Evolutionary conservation across 1,140 invertebrate genomes (phyloP).

Genomic region (Triops longicaudatus): DNA sequence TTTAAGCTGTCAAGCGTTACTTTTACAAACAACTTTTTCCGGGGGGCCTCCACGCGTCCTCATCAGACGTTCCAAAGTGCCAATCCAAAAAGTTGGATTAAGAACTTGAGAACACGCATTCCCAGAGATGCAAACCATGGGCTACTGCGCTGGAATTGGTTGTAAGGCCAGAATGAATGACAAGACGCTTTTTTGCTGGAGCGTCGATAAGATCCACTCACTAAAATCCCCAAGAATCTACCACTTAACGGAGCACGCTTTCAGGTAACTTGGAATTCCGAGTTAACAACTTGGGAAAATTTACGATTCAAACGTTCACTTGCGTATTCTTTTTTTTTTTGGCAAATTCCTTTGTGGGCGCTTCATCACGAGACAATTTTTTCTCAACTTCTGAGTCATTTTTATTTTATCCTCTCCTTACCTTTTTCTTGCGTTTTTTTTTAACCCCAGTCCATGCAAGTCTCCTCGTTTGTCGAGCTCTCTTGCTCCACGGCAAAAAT

Average conservation of each 20-base stretch:
- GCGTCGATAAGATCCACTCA: neutral
- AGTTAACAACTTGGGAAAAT: neutral
- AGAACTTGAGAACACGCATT: neutral
- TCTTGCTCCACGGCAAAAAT: neutral
- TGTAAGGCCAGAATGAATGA: neutral
- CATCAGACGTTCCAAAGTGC: constrained; percentile 1
- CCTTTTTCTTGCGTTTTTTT: neutral
- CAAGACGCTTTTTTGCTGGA: neutral
- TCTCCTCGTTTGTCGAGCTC: neutral
- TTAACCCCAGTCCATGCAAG: neutral
- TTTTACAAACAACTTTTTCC: constrained; percentile 13
- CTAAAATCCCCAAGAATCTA: no score
- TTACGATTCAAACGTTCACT: neutral
- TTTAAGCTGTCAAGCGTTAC: constrained; percentile 2
- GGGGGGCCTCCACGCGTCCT: neutral
- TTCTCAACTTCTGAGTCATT: neutral
- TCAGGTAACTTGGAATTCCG: neutral
- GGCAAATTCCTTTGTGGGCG: neutral
- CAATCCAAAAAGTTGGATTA: constrained; percentile 11
- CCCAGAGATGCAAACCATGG: neutral
- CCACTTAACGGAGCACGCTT: no score
- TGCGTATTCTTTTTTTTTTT: neutral
- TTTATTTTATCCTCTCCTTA: no score
- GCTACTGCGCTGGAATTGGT: neutral
- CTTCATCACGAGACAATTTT: neutral